Evolutionary conservation across 2,797 vertebrate species (phyloP), one percentile per base, ranked within the genome.

Genomic region (Brotula barbata): DNA sequence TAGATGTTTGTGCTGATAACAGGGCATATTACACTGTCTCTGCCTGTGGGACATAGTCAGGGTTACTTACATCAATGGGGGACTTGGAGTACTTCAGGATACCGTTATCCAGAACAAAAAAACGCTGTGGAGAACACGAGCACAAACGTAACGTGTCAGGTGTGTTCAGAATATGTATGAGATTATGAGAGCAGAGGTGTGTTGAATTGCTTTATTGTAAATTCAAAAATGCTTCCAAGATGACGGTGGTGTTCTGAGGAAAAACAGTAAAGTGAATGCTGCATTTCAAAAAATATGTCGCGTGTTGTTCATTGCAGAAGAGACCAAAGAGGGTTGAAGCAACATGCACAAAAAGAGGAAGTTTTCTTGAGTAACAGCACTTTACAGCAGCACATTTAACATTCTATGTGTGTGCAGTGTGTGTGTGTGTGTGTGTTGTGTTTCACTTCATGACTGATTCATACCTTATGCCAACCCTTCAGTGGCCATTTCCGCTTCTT

Each of bases 401-500:
- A 73, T 73, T 71, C 28, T 10, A 6, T 44, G 3, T 51, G 33
- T 5, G 4, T n/a, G 20, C 31, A 41, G 37, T 22, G 22, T 67
- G 25, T 56, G 1, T 54, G 66, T 60, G 53, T 31, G 9, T 60
- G 54, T 65, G 25, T 43, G 45, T 42, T 8, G 44, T 55, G 54
- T 53, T 33, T 58, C 8, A 5, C 12, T 63, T 36, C 37, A 31
- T 36, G 10, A 7, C 36, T 23, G 17, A 21, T 12, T 56, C 74
- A 58, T 89, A 99, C 97, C 95, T 99, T 99, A 89, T 99, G 97
- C 97, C 97, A 99, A 66, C 97, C 97, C 91, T 99, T 99, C 80
- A 99, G 90, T 33, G 97, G 97, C 97, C 97, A 99, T 92, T 99
- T 99, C 87, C 97, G 91, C 87, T 97, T 99, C 90, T 99, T 99